These are phyloP conservation scores for Ornithoptera priamus DNA, from an alignment of 2,888 invertebrate genomes.

Conservation along the genomic window DNA sequence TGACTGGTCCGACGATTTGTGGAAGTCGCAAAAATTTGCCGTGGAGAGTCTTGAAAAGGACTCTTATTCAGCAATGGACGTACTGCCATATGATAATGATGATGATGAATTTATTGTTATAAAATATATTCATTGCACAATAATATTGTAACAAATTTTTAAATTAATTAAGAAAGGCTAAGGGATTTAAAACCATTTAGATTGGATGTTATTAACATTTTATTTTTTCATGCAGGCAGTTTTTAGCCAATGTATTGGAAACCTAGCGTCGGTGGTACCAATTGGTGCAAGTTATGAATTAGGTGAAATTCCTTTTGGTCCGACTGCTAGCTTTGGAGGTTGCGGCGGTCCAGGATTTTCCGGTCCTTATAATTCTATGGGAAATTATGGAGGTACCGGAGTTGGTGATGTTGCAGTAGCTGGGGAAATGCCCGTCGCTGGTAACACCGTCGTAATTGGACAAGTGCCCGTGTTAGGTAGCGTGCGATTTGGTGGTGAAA, in stretches of 20 bases:
- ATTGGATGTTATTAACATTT: neutral
- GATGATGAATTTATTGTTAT: too few relatives aligned
- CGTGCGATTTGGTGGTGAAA: slow-evolving; percentile 18
- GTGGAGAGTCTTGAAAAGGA: too few relatives aligned
- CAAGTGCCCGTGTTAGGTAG: slow-evolving; percentile 24
- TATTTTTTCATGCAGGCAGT: slow-evolving; percentile 6
- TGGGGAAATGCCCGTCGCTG: slow-evolving; percentile 27
- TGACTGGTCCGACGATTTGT: too few relatives aligned
- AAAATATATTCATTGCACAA: too few relatives aligned
- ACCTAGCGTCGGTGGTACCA: neutral
- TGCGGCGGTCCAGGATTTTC: slow-evolving; percentile 11
- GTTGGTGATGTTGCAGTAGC: slow-evolving; percentile 22
- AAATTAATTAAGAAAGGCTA: too few relatives aligned
- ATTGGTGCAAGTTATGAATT: slow-evolving; percentile 12
- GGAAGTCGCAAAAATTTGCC: too few relatives aligned
- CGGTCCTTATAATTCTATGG: slow-evolving; percentile 7
- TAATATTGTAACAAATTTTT: too few relatives aligned
- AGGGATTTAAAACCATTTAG: neutral
- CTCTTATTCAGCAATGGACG: too few relatives aligned
- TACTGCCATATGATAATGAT: too few relatives aligned
- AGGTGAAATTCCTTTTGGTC: neutral
- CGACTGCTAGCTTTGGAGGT: slow-evolving; percentile 6
- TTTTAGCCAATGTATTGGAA: slow-evolving; percentile 10
- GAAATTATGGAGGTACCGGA: slow-evolving; percentile 23
- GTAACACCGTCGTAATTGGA: slow-evolving; percentile 21